These are phyloP conservation scores for Axis porcinus DNA, from an alignment of 2,113 vertebrate species.

Conservation along the genomic window DNA sequence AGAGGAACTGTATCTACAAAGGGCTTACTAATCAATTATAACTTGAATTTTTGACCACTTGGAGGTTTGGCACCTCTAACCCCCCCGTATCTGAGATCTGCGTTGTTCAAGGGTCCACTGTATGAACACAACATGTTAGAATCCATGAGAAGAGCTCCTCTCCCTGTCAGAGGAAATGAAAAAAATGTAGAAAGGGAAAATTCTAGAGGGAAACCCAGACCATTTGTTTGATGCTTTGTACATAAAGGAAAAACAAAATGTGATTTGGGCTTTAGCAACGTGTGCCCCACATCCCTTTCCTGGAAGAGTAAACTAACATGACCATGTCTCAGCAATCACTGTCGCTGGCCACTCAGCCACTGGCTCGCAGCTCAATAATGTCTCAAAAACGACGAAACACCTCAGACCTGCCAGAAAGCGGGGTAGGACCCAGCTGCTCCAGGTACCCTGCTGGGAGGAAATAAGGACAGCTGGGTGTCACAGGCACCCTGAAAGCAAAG, in stretches of 20 bases:
- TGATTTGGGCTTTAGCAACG: background rate
- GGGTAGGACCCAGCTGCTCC: background rate
- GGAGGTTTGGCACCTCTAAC: accelerated
- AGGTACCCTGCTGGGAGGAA: background rate
- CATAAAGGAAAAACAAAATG: background rate
- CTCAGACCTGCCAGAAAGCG: background rate
- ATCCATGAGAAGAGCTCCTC: background rate
- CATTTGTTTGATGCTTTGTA: background rate
- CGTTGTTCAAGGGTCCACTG: background rate
- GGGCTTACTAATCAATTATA: background rate
- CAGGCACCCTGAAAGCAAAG: background rate
- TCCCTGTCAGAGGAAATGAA: background rate
- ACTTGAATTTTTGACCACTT: background rate
- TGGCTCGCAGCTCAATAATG: background rate
- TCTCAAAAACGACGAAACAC: background rate
- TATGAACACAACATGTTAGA: background rate
- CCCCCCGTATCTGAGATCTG: background rate
- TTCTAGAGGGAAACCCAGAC: background rate
- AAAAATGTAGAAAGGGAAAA: background rate
- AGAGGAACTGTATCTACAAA: no score
- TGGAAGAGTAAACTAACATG: background rate
- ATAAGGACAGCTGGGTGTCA: background rate
- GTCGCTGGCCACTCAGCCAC: background rate
- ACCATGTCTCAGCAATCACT: background rate
- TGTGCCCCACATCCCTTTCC: background rate